Percentiles rank a stretch among this genome's conserved stretches.
phyloP scores from a whole-genome alignment of 2,113 vertebrate species.

The Coturnix japonica region DNA sequence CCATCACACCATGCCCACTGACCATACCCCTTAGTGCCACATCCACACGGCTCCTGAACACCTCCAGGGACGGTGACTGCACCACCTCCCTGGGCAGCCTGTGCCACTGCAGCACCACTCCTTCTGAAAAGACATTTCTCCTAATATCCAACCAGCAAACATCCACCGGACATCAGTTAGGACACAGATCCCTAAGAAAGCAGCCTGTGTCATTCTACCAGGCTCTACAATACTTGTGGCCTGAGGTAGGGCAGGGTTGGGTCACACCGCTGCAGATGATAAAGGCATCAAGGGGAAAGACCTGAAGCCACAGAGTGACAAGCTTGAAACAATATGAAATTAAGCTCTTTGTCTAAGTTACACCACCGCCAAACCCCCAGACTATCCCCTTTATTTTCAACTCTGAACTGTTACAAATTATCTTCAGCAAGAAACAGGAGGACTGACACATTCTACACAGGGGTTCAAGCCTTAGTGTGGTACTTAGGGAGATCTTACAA shows the following conservation, averaged over 20 bases:
- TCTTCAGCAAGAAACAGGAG: background rate
- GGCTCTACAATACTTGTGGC: background rate
- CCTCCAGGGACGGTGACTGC: too few relatives aligned
- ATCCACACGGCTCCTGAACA: too few relatives aligned
- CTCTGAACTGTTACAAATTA: background rate
- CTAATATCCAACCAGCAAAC: background rate
- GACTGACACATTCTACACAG: background rate
- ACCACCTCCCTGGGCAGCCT: too few relatives aligned
- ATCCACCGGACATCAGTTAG: background rate
- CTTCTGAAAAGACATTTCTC: too few relatives aligned
- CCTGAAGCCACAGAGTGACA: background rate
- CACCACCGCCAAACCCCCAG: background rate
- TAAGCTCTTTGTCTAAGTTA: background rate
- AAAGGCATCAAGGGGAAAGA: background rate
- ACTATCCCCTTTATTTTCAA: too few relatives aligned
- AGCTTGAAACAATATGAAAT: background rate
- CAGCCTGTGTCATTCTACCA: background rate
- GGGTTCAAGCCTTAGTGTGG: background rate
- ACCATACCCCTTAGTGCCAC: too few relatives aligned
- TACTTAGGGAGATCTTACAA: background rate
- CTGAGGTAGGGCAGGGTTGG: background rate
- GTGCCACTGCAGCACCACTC: too few relatives aligned
- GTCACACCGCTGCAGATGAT: background rate
- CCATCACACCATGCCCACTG: too few relatives aligned
- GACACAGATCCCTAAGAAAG: background rate